phyloP scores from a whole-genome alignment of 2,113 vertebrate genomes.

The Hemibagrus wyckioides region DNA sequence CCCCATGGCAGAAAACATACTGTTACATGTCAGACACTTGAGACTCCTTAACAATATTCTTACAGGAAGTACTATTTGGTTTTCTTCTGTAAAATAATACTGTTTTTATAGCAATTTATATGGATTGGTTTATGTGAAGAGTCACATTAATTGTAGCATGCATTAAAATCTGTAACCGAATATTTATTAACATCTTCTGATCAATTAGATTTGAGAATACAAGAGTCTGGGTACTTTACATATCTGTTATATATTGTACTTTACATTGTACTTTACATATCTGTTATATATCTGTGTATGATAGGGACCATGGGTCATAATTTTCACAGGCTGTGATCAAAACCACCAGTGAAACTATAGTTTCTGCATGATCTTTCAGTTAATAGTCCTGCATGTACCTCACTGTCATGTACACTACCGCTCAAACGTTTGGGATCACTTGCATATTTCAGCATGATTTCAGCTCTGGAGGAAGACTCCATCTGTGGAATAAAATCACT shows the following conservation, averaged over 20 bases:
- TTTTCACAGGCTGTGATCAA: neutral
- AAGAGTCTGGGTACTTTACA: neutral
- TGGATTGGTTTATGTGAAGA: neutral
- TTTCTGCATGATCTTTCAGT: neutral
- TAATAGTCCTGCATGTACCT: neutral
- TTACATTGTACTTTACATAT: no score
- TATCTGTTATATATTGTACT: no score
- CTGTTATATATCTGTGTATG: no score
- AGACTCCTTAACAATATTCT: neutral
- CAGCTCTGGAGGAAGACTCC: no score
- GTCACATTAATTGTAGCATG: neutral
- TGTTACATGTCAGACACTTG: neutral
- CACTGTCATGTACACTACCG: neutral
- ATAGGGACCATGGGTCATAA: neutral
- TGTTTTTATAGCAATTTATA: neutral
- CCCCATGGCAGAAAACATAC: neutral
- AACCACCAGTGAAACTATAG: neutral
- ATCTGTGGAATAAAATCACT: no score
- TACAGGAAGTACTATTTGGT: neutral
- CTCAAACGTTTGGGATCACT: no score
- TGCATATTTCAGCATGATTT: no score
- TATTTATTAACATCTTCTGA: neutral
- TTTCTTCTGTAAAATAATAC: neutral
- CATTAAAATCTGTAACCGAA: neutral
- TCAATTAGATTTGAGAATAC: neutral